These are phyloP conservation scores for Tragelaphus scriptus DNA, from an alignment of 2,113 vertebrate species.

Conservation along the genomic window DNA sequence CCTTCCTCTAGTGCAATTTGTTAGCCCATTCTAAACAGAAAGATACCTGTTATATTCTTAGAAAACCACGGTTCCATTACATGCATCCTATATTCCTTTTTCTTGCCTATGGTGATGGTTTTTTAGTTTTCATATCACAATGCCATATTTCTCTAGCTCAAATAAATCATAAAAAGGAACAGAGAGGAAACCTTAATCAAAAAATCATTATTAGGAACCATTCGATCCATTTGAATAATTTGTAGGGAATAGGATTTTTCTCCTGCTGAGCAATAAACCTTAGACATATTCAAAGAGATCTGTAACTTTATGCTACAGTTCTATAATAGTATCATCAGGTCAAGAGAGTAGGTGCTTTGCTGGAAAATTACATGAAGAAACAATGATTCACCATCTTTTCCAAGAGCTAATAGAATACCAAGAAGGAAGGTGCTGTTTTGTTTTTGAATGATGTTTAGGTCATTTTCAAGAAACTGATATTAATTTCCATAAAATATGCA, in stretches of 20 bases:
- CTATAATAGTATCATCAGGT: neutral
- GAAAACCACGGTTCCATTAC: constrained; percentile 46
- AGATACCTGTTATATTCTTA: constrained; percentile 40
- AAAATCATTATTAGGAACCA: constrained; percentile 53
- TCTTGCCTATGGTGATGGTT: constrained; percentile 17
- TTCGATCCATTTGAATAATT: neutral
- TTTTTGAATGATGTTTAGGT: neutral
- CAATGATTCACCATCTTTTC: neutral
- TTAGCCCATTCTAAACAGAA: constrained; percentile 31
- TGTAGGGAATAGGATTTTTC: neutral
- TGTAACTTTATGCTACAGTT: neutral
- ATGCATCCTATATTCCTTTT: constrained; percentile 47
- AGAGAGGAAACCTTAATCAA: constrained; percentile 48
- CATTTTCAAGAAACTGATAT: neutral
- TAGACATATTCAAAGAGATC: neutral
- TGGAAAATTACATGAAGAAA: neutral
- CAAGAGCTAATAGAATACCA: neutral
- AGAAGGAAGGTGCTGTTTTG: neutral
- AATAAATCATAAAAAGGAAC: constrained; percentile 59
- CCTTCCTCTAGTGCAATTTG: constrained; percentile 1
- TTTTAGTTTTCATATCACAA: constrained; percentile 56
- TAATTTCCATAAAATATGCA: neutral
- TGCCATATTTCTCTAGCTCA: constrained; percentile 64
- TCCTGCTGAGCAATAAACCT: neutral
- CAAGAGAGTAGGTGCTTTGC: neutral